Percentiles rank a stretch among this genome's conserved stretches.
These are phyloP conservation scores for Phragmatobia fuliginosa DNA, from an alignment of 2,888 invertebrate genomes.

Conservation along the genomic window DNA sequence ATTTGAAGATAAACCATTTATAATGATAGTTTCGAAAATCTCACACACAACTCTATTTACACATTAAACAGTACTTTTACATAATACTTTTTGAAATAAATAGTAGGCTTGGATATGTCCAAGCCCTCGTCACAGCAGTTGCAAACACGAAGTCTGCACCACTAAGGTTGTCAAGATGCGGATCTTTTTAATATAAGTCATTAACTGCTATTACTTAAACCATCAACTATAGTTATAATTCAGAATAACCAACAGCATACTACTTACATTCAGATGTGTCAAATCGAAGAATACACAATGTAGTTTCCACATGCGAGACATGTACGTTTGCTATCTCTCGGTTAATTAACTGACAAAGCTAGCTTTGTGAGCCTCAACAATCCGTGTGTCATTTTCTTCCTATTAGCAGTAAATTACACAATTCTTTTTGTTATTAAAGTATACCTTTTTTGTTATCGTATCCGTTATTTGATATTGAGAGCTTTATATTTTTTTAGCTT, in stretches of 20 bases:
- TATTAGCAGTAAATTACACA: background rate
- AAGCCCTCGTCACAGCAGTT: no score
- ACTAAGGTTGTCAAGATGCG: no score
- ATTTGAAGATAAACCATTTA: no score
- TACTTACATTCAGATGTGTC: background rate
- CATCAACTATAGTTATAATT: background rate
- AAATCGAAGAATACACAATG: background rate
- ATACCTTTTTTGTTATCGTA: background rate
- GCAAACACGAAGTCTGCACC: no score
- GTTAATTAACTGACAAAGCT: background rate
- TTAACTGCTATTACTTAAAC: background rate
- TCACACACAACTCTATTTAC: no score
- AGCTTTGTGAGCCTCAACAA: background rate
- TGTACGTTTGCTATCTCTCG: background rate
- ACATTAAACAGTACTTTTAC: no score
- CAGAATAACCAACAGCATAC: background rate
- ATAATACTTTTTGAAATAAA: no score
- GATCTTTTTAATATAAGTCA: no score
- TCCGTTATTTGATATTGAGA: background rate
- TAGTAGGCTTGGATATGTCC: no score
- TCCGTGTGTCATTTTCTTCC: background rate
- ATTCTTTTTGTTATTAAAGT: background rate
- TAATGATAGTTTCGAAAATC: no score
- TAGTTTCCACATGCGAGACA: background rate
- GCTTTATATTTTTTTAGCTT: no score